Evolutionary conservation across 2,113 vertebrate genomes (phyloP).

Genomic region (Chlorodrepanis virens): DNA sequence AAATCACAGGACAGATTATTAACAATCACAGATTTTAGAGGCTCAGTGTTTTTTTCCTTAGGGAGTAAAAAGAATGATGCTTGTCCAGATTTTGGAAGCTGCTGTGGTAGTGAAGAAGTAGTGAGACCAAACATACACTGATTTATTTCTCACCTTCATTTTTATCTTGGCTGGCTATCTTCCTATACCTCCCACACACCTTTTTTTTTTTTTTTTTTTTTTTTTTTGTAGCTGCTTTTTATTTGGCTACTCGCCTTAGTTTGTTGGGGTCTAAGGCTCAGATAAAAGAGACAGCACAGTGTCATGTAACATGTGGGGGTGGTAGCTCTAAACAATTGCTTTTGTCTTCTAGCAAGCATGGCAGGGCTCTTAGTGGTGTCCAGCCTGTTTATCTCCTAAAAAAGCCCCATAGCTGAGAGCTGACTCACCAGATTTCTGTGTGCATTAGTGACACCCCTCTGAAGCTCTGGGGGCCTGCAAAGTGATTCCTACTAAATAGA

Average conservation of each 20-base stretch:
- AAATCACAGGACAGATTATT: not conserved
- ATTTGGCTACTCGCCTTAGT: not conserved
- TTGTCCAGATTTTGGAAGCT: not conserved
- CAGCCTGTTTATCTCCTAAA: not conserved
- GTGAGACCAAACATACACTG: not conserved
- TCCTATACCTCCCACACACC: not conserved
- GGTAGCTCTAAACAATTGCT: not conserved
- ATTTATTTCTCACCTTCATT: not conserved
- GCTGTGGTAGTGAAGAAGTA: not conserved
- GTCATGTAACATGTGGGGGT: not conserved
- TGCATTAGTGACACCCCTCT: not conserved
- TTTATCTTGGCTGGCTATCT: not conserved
- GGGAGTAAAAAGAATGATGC: not conserved
- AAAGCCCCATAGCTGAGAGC: not conserved
- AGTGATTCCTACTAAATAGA: not conserved
- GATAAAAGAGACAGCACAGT: not conserved
- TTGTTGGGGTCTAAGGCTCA: not conserved
- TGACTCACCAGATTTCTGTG: not conserved
- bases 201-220: not conserved
- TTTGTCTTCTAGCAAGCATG: not conserved
- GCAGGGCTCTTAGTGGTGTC: not conserved
- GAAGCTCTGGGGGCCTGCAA: not conserved
- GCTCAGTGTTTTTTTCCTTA: not conserved
- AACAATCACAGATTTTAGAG: not conserved
- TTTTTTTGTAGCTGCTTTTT: not conserved